phyloP scores from a whole-genome alignment of 1,140 invertebrate genomes.

The Euwallacea fornicatus region DNA sequence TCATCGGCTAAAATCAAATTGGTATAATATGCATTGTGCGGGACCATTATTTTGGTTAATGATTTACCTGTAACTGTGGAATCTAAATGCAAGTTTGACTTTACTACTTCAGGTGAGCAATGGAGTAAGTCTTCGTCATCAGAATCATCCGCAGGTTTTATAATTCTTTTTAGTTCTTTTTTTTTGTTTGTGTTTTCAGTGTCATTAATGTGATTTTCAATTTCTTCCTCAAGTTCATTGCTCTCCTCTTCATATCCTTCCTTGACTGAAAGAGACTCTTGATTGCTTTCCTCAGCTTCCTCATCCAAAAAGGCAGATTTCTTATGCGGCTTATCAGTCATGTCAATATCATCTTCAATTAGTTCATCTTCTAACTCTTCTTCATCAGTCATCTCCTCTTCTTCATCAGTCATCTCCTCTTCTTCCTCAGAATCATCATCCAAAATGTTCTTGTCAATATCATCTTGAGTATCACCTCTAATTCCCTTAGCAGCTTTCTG shows the following conservation, averaged over 20 bases:
- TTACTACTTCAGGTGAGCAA: neutral
- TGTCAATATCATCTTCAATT: constrained; percentile 41
- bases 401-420: constrained; percentile 49
- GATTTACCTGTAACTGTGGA: constrained; percentile 24
- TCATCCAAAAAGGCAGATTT: constrained; percentile 47
- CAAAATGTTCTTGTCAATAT: constrained; percentile 48
- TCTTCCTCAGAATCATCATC: constrained; percentile 54
- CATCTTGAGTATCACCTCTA: constrained; percentile 4
- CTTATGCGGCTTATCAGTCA: constrained; percentile 38
- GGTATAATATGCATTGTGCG: neutral
- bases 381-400: constrained; percentile 48
- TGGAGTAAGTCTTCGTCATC: constrained; percentile 46
- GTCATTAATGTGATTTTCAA: constrained; percentile 43
- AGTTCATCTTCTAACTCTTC: constrained; percentile 47
- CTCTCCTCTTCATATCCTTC: constrained; percentile 47
- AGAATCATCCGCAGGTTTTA: constrained; percentile 44
- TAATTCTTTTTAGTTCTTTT: constrained; percentile 48
- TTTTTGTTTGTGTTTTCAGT: constrained; percentile 30
- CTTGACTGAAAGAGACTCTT: neutral
- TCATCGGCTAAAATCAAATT: constrained; percentile 32
- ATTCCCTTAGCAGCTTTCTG: constrained; percentile 56
- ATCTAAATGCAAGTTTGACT: constrained; percentile 17
- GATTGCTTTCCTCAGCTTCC: constrained; percentile 37
- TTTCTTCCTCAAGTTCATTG: constrained; percentile 51
- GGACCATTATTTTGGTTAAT: neutral